Percentiles rank a stretch among this genome's conserved stretches.
These are phyloP conservation scores for Ophion obscuratus DNA, from an alignment of 2,888 invertebrate genomes.

Conservation along the genomic window DNA sequence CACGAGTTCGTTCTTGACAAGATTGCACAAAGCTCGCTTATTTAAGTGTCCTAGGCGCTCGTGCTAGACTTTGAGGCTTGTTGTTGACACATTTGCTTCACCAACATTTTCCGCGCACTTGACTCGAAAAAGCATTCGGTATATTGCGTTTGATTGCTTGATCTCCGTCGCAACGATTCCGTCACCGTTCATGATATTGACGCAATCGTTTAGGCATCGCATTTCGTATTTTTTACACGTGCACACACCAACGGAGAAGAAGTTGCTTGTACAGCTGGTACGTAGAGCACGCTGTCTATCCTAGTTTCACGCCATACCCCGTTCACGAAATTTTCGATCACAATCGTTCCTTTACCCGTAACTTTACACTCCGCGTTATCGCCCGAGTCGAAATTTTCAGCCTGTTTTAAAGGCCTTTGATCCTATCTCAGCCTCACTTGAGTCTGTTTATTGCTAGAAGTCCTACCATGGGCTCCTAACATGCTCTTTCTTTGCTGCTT, in stretches of 20 bases:
- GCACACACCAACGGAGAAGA: constrained; percentile 59
- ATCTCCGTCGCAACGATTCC: constrained; percentile 41
- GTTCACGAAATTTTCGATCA: constrained; percentile 26
- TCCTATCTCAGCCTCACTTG: no score
- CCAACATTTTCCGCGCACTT: no score
- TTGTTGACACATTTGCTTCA: constrained; percentile 38
- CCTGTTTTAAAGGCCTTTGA: no score
- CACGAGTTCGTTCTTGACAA: constrained; percentile 30
- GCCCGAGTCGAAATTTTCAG: constrained; percentile 7
- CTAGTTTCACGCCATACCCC: constrained; percentile 18
- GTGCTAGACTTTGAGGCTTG: constrained; percentile 33
- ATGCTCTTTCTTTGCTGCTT: no score
- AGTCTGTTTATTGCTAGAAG: no score
- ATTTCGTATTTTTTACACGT: constrained; percentile 29
- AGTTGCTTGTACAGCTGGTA: constrained; percentile 63
- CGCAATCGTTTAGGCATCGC: constrained; percentile 17
- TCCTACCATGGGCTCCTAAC: no score
- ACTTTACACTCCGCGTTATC: constrained; percentile 65
- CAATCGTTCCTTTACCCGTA: constrained; percentile 66
- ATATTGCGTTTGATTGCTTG: constrained; percentile 60
- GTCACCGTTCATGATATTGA: constrained; percentile 2
- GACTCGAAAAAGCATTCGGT: constrained; percentile 53
- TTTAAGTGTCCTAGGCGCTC: constrained; percentile 47
- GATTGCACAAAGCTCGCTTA: constrained; percentile 16
- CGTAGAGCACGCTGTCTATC: constrained; percentile 47